Conservation (phyloP, 2,797 vertebrate species). For the Macropodus opercularis region DNA sequence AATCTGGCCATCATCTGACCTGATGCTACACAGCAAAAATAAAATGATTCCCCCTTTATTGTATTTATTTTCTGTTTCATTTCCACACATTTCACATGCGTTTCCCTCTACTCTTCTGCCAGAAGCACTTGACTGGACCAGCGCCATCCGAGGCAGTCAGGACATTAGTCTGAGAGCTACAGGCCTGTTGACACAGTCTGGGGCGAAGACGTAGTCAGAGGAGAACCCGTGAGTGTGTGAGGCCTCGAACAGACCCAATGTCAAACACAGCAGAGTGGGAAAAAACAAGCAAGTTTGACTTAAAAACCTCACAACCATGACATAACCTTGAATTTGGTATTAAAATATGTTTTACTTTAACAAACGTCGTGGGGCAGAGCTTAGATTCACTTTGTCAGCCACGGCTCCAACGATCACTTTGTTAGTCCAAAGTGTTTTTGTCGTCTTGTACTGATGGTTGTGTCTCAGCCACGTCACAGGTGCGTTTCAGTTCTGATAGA, state of each 20-base stretch:
- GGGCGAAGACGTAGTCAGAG: background rate
- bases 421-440: no score
- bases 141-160: no score
- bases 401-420: no score
- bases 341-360: no score
- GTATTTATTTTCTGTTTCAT: background rate
- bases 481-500: background rate
- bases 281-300: no score
- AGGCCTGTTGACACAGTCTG: background rate
- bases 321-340: no score
- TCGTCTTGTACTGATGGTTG: background rate
- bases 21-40: no score
- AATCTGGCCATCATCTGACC: background rate
- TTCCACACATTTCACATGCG: background rate
- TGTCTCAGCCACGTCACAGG: slow-evolving; percentile 1
- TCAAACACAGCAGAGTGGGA: background rate
- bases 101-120: background rate
- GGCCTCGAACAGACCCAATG: background rate
- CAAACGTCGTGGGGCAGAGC: no score
- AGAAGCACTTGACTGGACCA: background rate
- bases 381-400: no score
- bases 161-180: no score
- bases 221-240: background rate
- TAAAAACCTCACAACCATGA: no score
- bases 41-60: no score